A percentile compares a stretch with the other conserved stretches of the same genome.
Evolutionary conservation across 2,797 vertebrate species (phyloP).

Genomic region (Mormyrops boulengeri): DNA sequence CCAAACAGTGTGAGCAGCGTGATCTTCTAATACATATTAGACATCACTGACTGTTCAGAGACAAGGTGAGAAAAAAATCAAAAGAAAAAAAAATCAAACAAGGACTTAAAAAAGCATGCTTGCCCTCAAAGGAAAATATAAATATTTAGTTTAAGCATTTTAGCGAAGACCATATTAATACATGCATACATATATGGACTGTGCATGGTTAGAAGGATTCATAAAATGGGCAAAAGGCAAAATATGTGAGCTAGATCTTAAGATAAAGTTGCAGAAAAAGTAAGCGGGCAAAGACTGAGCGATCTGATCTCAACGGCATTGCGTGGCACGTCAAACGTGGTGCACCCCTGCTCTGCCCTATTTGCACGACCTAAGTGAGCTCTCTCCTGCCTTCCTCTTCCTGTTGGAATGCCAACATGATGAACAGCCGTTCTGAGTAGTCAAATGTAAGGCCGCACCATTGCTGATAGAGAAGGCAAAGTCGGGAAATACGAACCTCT

Average conservation of each 20-base stretch:
- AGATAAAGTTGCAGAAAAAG: neutral
- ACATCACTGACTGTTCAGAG: neutral
- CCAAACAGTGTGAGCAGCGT: neutral
- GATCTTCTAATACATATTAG: neutral
- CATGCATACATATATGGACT: neutral
- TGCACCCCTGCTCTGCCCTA: neutral
- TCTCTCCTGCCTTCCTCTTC: conserved; percentile 15
- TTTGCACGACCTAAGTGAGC: neutral
- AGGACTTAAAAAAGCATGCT: neutral
- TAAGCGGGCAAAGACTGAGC: neutral
- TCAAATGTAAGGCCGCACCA: conserved; percentile 47
- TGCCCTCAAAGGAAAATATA: neutral
- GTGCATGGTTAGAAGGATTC: neutral
- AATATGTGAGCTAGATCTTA: neutral
- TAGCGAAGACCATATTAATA: neutral
- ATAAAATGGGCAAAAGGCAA: neutral
- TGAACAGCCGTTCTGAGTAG: conserved; percentile 53
- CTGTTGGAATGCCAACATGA: conserved; percentile 4
- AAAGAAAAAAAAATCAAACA: neutral
- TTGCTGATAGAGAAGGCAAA: conserved; percentile 21
- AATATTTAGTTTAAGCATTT: neutral
- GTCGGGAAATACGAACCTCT: conserved; percentile 46
- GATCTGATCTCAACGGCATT: neutral
- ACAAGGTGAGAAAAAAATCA: neutral
- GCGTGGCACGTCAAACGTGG: neutral